These are phyloP conservation scores for Gastrophysa polygoni DNA, from an alignment of 2,888 invertebrate genomes.

Conservation along the genomic window DNA sequence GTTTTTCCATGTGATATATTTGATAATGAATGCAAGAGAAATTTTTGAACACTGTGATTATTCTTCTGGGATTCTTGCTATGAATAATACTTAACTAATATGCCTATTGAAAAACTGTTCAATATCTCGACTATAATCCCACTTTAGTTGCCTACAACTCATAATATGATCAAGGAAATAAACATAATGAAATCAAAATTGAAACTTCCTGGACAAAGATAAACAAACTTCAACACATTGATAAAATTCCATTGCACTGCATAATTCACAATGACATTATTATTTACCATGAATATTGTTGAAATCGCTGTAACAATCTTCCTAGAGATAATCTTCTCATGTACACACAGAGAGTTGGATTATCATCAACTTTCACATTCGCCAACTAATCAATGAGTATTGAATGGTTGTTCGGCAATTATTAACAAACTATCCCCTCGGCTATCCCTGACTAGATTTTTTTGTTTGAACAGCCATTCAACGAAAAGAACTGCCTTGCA, in stretches of 20 bases:
- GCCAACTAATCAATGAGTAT: not conserved
- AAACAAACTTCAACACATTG: not conserved
- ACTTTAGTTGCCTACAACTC: not conserved
- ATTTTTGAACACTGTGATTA: no score
- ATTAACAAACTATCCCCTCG: not conserved
- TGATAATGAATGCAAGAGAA: no score
- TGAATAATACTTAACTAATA: no score
- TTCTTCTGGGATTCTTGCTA: no score
- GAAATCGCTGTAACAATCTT: not conserved
- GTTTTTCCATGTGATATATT: no score
- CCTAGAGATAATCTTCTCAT: not conserved
- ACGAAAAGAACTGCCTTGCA: not conserved
- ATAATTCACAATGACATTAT: not conserved
- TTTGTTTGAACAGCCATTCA: not conserved
- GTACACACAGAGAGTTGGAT: not conserved
- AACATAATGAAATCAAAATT: not conserved
- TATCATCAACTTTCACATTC: not conserved
- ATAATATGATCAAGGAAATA: not conserved
- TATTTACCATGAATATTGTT: not conserved
- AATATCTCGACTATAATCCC: no score
- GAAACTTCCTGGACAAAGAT: constrained; percentile 11
- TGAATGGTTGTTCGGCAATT: not conserved
- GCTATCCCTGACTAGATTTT: no score
- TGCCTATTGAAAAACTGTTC: no score
- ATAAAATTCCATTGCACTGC: constrained; percentile 9